Evolutionary conservation across 2,888 invertebrate species (phyloP).

Genomic region (Tipula confusa): DNA sequence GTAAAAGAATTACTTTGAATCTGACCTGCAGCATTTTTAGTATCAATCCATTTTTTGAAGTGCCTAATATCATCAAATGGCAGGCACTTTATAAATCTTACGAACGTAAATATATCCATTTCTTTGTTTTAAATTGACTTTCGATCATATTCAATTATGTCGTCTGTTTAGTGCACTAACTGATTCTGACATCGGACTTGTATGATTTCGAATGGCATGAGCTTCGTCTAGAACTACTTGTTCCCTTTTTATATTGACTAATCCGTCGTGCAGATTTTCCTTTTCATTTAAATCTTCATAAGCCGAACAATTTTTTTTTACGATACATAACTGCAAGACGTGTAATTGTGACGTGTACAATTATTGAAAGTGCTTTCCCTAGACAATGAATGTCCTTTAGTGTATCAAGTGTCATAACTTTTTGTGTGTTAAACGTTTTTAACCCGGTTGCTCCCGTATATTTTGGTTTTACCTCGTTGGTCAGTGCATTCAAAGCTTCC

Average conservation of each 20-base stretch:
- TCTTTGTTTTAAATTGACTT: conserved; percentile 95
- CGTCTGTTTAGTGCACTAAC: conserved; percentile 61
- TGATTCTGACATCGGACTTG: conserved; percentile 67
- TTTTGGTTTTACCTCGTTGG: conserved; percentile 44
- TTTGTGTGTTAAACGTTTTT: conserved; percentile 64
- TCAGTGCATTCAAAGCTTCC: conserved; percentile 46
- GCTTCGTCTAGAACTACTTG: conserved; percentile 91
- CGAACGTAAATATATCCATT: conserved; percentile 70
- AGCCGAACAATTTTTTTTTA: conserved; percentile 37
- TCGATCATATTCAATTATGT: conserved; percentile 81
- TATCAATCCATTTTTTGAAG: conserved; percentile 91
- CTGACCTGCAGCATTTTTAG: conserved; percentile 71
- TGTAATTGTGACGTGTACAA: conserved; percentile 71
- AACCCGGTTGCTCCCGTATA: conserved; percentile 54
- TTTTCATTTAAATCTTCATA: conserved; percentile 36
- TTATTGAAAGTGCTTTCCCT: conserved; percentile 76
- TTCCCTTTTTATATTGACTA: conserved; percentile 73
- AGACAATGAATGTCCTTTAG: conserved; percentile 63
- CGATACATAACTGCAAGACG: conserved; percentile 41
- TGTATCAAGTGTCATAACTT: conserved; percentile 65
- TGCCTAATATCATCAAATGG: conserved; percentile 80
- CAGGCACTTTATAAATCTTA: conserved; percentile 77
- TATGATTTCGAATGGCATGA: conserved; percentile 85
- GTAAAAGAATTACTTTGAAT: conserved; percentile 77
- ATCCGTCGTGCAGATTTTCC: conserved; percentile 34